Conservation (phyloP, 2,888 invertebrate species). For the Drosophila prolongata region DNA sequence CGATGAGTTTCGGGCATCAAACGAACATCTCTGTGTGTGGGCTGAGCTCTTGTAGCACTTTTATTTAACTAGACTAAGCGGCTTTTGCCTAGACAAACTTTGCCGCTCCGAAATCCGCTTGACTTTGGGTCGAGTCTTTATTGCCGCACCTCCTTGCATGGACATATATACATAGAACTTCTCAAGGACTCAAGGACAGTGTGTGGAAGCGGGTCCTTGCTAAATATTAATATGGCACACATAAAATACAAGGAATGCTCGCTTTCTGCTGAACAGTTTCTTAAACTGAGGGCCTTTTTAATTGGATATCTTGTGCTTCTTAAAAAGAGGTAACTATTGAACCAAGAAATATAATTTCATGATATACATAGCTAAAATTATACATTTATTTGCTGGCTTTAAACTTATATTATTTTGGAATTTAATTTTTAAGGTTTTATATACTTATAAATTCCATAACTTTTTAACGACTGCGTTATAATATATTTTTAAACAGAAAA, state of each 20-base stretch:
- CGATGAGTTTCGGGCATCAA: constrained; percentile 12
- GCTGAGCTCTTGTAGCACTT: constrained; percentile 56
- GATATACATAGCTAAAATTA: no score
- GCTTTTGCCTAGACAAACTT: constrained; percentile 73
- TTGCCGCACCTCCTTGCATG: constrained; percentile 36
- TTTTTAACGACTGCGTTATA: no score
- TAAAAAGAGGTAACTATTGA: no score
- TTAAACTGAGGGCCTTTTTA: no score
- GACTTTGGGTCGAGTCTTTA: constrained; percentile 74
- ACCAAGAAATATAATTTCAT: no score
- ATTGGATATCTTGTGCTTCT: no score
- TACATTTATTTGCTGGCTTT: no score
- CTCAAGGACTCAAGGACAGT: not conserved
- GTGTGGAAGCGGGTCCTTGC: constrained; percentile 13
- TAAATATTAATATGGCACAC: not conserved
- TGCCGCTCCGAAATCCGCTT: constrained; percentile 71
- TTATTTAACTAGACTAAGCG: constrained; percentile 79
- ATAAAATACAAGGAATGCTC: not conserved
- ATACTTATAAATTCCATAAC: no score
- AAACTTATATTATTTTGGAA: no score
- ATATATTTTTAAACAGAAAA: no score
- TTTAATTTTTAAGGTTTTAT: no score
- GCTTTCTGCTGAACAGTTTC: no score
- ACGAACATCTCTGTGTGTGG: constrained; percentile 13
- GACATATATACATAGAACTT: not conserved